Base-by-base conservation (phyloP, 1,140 invertebrate species). In the Sitophilus oryzae region DNA sequence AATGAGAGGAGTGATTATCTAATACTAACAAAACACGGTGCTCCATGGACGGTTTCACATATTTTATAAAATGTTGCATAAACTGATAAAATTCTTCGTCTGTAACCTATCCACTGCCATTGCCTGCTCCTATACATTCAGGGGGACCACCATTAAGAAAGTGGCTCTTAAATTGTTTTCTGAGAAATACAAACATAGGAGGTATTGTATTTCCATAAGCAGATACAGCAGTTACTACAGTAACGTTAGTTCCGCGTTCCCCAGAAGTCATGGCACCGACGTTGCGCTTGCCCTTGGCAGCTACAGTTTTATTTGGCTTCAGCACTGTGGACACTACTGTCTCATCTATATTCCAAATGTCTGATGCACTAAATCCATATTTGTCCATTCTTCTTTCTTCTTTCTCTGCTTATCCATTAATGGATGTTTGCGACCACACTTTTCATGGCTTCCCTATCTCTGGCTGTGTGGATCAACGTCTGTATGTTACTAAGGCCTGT, bases 1-100 rank as follows among this genome's bases (percentile, higher is more conserved):
- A 45, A 45, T 73, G 73, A 16, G 55, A 48, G 10, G 48, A 48
- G 38, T 58, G 49, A 50, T 60, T 60, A 15, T 58, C 49, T 21
- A 48, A 42, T 10, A 59, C 1, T 22, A 71, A 44, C 11, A 72
- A 45, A 1, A 67, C 62, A 18, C 15, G 38, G 25, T 6, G 20
- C 30, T 55, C 11, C 11, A 5, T 34, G 25, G 25, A 34, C 44
- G 43, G 25, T 5, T 34, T 34, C 5, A 34, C 5, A 34, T 34
- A n/a, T n/a, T n/a, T n/a, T n/a, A n/a, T n/a, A n/a, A n/a, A n/a
- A n/a, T n/a, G n/a, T n/a, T n/a, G n/a, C n/a, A n/a, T n/a, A n/a
- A n/a, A n/a, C n/a, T n/a, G n/a, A n/a, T n/a, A n/a, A n/a, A n/a
- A n/a, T n/a, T n/a, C n/a, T n/a, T n/a, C n/a, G n/a, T n/a, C n/a